Conservation (phyloP, 1,140 invertebrate species). For the Maconellicoccus hirsutus region DNA sequence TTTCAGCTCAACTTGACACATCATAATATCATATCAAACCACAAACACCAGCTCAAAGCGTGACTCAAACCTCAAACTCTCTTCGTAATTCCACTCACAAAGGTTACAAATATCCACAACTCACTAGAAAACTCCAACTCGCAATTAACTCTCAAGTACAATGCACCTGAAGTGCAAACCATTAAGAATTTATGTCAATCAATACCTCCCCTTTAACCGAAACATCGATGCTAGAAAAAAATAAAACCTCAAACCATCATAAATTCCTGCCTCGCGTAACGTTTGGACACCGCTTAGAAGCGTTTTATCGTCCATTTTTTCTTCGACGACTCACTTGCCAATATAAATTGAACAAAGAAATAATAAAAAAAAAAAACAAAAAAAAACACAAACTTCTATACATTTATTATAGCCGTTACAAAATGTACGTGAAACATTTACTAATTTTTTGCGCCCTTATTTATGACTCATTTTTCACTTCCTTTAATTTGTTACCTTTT, state of each 20-base stretch:
- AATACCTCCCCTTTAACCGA: no score
- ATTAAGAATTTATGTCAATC: no score
- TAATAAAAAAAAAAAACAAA: neutral
- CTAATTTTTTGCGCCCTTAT: conserved; percentile 3
- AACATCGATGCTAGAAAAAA: neutral
- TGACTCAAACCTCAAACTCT: no score
- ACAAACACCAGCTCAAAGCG: no score
- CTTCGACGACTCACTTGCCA: neutral
- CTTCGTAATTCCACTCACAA: no score
- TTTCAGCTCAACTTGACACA: no score
- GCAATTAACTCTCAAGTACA: no score
- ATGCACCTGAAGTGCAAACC: no score
- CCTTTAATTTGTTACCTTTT: conserved; percentile 5
- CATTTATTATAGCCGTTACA: conserved; percentile 4
- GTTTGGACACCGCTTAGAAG: neutral
- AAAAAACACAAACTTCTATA: neutral
- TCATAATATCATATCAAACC: no score
- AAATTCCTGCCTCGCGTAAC: neutral
- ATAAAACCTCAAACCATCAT: neutral
- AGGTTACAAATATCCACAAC: no score
- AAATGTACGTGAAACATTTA: conserved; percentile 9
- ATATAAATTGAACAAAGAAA: conserved; percentile 6
- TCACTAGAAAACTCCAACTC: no score
- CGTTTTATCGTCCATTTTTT: conserved; percentile 1
- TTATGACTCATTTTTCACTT: neutral